A percentile compares a stretch with the other conserved stretches of the same genome.
Conservation (phyloP, 2,888 invertebrate genomes). For the Aphrophora alni region DNA sequence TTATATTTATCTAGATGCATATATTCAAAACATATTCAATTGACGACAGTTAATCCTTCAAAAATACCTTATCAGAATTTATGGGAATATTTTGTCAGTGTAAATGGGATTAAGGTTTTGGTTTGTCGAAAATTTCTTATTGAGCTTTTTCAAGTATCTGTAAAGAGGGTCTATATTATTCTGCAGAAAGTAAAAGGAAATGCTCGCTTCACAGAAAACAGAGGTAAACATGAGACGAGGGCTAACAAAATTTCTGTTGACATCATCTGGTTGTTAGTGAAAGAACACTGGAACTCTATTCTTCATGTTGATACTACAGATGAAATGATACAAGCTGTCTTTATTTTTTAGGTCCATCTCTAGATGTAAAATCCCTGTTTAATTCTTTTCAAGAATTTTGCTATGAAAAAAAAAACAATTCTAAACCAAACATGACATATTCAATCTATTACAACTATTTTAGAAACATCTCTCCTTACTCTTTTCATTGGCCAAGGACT, state of each 20-base stretch:
- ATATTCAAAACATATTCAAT: neutral
- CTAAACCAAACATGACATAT: slow-evolving; percentile 11
- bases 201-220: neutral
- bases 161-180: neutral
- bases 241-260: slow-evolving; percentile 1
- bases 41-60: neutral
- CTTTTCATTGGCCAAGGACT: slow-evolving; percentile 2
- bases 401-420: neutral
- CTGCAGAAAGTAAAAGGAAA: neutral
- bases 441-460: neutral
- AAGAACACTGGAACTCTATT: slow-evolving; percentile 12
- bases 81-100: neutral
- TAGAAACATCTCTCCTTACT: neutral
- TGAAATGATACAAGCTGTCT: neutral
- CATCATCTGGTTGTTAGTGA: neutral
- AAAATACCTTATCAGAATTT: neutral
- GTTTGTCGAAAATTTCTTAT: slow-evolving; percentile 22
- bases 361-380: neutral
- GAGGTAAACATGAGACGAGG: neutral
- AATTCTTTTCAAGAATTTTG: neutral
- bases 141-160: slow-evolving; percentile 10
- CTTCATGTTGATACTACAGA: neutral
- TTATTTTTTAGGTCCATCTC: neutral
- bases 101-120: slow-evolving; percentile 2
- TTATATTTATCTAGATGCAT: slow-evolving; percentile 14